These are phyloP conservation scores for Babyrousa celebensis DNA, from an alignment of 2,797 vertebrate species.

Conservation along the genomic window DNA sequence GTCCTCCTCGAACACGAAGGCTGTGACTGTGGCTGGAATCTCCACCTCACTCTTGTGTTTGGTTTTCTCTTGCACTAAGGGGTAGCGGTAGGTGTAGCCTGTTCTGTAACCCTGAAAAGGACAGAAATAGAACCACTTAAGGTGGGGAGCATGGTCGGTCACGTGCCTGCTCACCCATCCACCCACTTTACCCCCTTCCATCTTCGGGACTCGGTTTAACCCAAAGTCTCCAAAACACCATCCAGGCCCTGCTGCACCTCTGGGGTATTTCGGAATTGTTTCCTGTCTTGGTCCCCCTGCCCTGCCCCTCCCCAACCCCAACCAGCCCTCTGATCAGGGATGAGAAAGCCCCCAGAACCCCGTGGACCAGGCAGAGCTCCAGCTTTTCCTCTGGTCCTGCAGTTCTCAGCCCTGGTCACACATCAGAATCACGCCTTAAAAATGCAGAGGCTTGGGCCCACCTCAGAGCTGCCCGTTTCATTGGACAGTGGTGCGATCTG, in stretches of 20 bases:
- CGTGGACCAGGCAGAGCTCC: neutral
- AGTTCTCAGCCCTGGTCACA: neutral
- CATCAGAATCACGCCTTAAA: neutral
- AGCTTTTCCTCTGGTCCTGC: neutral
- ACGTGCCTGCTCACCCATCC: no score
- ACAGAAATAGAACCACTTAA: conserved; percentile 27
- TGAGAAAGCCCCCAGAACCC: neutral
- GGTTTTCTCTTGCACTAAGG: conserved; percentile 96
- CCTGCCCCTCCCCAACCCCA: neutral
- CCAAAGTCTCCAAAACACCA: neutral
- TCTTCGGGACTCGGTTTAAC: neutral
- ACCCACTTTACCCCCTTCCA: neutral
- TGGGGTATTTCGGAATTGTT: neutral
- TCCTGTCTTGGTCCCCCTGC: neutral
- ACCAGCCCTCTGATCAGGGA: neutral
- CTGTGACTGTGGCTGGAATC: conserved; percentile 96
- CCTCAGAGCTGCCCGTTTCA: neutral
- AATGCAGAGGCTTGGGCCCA: neutral
- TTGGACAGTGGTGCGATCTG: accelerated
- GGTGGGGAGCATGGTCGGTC: conserved; percentile 82
- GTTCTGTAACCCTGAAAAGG: conserved; percentile 94
- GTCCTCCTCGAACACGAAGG: conserved; percentile 96
- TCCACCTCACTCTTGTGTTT: conserved; percentile 97
- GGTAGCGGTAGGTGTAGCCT: conserved; percentile 97
- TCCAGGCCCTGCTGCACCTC: neutral